phyloP scores from a whole-genome alignment of 2,113 vertebrate genomes.

The Protobothrops flavoviridis region DNA sequence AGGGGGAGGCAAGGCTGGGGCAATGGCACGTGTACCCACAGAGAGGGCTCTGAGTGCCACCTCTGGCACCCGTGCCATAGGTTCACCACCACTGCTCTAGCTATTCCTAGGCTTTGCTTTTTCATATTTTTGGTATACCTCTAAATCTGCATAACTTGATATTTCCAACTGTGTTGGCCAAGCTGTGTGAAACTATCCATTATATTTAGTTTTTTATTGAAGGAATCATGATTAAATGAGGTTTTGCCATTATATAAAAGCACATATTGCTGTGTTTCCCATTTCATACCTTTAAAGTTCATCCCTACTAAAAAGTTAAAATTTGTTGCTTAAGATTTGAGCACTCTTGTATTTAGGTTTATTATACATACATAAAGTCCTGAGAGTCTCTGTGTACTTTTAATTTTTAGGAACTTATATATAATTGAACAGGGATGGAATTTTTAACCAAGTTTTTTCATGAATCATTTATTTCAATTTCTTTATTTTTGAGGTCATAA shows the following conservation, averaged over 20 bases:
- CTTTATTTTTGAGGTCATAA: not conserved
- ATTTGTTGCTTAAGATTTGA: not conserved
- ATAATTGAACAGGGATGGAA: not conserved
- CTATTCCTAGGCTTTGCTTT: not conserved
- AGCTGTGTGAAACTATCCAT: not conserved
- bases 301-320: not conserved
- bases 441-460: not conserved
- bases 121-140: not conserved
- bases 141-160: not conserved
- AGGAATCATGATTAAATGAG: not conserved
- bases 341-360: not conserved
- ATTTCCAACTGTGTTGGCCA: not conserved
- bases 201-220: not conserved
- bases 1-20: too few relatives aligned
- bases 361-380: not conserved
- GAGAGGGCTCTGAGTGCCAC: too few relatives aligned
- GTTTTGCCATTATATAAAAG: not conserved
- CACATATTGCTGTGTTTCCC: not conserved
- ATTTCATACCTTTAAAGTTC: not conserved
- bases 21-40: too few relatives aligned
- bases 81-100: not conserved
- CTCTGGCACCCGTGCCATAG: too few relatives aligned
- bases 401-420: not conserved
- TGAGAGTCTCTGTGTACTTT: not conserved
- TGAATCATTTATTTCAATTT: not conserved